Evolutionary conservation across 2,113 vertebrate species (phyloP).

Genomic region (Murina feae): DNA sequence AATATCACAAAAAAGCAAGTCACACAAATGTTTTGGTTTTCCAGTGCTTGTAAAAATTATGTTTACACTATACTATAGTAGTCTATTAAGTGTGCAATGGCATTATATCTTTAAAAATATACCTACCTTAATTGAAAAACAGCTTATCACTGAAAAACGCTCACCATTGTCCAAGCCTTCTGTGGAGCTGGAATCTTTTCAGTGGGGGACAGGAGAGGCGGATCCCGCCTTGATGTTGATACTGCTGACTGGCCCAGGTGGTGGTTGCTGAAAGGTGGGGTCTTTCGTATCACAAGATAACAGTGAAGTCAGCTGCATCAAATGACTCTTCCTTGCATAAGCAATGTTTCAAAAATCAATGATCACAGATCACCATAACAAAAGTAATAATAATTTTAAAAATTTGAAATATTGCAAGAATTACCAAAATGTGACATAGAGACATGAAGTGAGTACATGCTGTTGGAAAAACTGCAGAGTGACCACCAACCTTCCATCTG

Average conservation of each 20-base stretch:
- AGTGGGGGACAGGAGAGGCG: accelerated
- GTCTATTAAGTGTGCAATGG: neutral
- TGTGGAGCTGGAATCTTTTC: neutral
- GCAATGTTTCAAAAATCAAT: neutral
- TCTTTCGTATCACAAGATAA: neutral
- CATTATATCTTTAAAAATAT: neutral
- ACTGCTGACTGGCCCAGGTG: neutral
- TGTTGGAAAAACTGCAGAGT: neutral
- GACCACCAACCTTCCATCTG: neutral
- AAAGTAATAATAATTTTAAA: neutral
- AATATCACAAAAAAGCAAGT: neutral
- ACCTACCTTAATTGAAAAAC: neutral
- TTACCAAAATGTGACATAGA: neutral
- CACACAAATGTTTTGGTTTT: neutral
- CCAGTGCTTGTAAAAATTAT: neutral
- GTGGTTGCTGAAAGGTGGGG: no score
- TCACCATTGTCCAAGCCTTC: neutral
- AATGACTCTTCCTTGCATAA: neutral
- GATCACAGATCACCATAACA: neutral
- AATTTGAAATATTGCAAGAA: neutral
- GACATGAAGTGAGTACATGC: neutral
- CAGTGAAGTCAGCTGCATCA: neutral
- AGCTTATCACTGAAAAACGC: neutral
- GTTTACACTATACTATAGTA: neutral
- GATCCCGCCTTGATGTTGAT: neutral